A percentile compares a stretch with the other conserved stretches of the same genome.
Evolutionary conservation across 2,888 invertebrate species (phyloP).

Genomic region (Zhengitettix transpicula): DNA sequence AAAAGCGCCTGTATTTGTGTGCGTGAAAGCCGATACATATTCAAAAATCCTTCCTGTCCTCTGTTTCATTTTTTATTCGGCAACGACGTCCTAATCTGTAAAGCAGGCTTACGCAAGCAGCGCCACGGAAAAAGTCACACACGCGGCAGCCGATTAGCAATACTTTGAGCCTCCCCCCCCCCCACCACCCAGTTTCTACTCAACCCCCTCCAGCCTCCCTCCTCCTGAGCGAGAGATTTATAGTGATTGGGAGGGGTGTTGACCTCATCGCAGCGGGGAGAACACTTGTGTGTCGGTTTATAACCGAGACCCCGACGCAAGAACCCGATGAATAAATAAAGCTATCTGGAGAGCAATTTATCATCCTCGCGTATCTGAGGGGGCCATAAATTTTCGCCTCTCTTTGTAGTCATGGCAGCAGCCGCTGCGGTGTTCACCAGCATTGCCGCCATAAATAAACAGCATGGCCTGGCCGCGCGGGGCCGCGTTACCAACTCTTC

Average conservation of each 20-base stretch:
- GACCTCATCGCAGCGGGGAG: slow-evolving; percentile 2
- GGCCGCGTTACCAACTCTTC: background rate
- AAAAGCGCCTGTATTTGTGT: background rate
- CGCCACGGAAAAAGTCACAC: background rate
- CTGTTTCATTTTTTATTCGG: background rate
- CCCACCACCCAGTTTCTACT: no score
- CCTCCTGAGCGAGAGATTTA: background rate
- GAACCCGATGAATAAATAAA: slow-evolving; percentile 41
- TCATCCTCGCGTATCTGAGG: slow-evolving; percentile 24
- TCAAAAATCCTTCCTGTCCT: background rate
- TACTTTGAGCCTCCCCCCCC: background rate
- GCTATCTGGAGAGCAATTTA: slow-evolving; percentile 41
- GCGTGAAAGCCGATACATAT: background rate
- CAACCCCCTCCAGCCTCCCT: background rate
- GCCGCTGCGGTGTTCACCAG: background rate
- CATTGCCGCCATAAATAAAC: background rate
- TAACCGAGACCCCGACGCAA: slow-evolving; percentile 20
- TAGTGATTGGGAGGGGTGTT: background rate
- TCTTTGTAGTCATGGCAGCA: slow-evolving; percentile 8
- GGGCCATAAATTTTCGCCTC: slow-evolving; percentile 9
- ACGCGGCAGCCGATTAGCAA: background rate
- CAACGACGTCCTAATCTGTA: background rate
- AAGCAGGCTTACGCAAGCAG: background rate
- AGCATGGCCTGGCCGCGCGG: background rate
- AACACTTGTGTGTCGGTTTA: slow-evolving; percentile 14